phyloP scores from a whole-genome alignment of 2,797 vertebrate genomes.

The Scleropages formosus region DNA sequence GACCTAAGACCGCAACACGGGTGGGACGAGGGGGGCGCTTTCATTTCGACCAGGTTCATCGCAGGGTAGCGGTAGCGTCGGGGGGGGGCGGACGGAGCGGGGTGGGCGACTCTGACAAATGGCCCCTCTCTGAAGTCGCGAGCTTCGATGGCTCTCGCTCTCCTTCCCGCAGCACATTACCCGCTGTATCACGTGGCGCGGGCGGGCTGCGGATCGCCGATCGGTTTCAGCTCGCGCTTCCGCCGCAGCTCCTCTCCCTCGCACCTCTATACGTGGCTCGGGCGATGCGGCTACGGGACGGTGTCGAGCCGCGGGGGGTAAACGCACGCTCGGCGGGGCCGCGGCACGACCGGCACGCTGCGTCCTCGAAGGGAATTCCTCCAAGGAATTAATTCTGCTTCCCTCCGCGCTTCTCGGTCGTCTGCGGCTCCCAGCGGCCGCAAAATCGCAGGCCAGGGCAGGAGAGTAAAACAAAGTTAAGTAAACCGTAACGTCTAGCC shows the following conservation, averaged over 20 bases:
- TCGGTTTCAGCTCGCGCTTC: neutral
- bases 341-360: neutral
- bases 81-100: neutral
- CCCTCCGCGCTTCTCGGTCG: neutral
- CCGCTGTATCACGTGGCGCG: neutral
- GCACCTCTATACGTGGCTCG: no score
- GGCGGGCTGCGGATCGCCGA: neutral
- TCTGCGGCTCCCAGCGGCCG: neutral
- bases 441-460: neutral
- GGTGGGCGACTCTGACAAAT: slow-evolving; percentile 9
- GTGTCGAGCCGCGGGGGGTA: no score
- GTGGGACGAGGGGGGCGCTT: neutral
- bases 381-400: neutral
- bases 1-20: neutral
- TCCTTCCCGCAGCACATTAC: neutral
- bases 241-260: no score
- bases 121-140: neutral
- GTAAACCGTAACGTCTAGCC: neutral
- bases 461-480: neutral
- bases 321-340: no score
- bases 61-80: neutral
- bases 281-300: neutral
- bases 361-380: neutral
- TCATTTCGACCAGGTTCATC: neutral
- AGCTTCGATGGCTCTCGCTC: neutral